Evolutionary conservation across 1,140 invertebrate genomes (phyloP).

Genomic region (Lithobius niger): DNA sequence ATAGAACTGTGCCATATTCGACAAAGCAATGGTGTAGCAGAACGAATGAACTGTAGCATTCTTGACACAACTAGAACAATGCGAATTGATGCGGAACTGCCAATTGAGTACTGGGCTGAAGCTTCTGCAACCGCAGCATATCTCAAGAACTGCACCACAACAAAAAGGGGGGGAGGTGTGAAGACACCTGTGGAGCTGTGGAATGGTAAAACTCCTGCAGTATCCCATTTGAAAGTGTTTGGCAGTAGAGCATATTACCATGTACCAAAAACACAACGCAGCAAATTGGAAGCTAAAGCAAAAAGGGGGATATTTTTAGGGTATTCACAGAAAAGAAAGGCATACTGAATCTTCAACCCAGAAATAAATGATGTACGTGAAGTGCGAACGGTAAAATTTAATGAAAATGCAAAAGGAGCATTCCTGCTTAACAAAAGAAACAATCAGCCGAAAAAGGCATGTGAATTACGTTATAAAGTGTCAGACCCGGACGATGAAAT

Average conservation of each 20-base stretch:
- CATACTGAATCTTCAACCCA: slow-evolving; percentile 5
- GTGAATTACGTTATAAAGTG: too few species aligned
- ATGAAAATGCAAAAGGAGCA: background rate
- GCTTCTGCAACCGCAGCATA: slow-evolving; percentile 19
- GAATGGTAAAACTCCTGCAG: slow-evolving; percentile 10
- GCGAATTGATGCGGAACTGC: slow-evolving; percentile 17
- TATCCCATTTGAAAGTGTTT: slow-evolving; percentile 7
- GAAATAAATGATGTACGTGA: background rate
- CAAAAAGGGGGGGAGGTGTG: background rate
- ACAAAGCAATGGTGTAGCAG: slow-evolving; percentile 21
- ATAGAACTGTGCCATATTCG: slow-evolving; percentile 13
- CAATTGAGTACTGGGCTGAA: slow-evolving; percentile 20
- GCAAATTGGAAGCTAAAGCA: slow-evolving; percentile 17
- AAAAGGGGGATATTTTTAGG: slow-evolving; percentile 16
- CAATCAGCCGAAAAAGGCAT: too few species aligned
- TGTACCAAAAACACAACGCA: slow-evolving; percentile 1
- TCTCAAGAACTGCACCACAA: slow-evolving; percentile 10
- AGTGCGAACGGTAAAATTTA: background rate
- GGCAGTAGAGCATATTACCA: background rate
- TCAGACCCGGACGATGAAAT: too few species aligned
- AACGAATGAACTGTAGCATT: slow-evolving; percentile 31
- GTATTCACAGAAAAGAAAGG: slow-evolving; percentile 12
- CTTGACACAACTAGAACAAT: slow-evolving; percentile 19
- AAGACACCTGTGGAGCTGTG: slow-evolving; percentile 17
- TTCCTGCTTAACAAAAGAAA: background rate